These are phyloP conservation scores for Actinostola sp. DNA, from an alignment of 92 coral and sea anemone species.

Conservation along the genomic window DNA sequence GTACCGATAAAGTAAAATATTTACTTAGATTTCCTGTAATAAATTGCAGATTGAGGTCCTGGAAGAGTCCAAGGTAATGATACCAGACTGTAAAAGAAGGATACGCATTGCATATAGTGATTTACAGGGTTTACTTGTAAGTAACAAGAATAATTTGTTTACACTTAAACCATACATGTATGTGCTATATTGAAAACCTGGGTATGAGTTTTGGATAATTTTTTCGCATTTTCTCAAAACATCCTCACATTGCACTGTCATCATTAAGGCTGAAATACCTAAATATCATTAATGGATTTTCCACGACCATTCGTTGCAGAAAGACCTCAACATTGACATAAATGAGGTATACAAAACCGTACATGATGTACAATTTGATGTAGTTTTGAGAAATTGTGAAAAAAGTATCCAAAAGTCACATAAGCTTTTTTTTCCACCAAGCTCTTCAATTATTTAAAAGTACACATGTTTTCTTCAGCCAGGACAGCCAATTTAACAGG, in stretches of 20 bases:
- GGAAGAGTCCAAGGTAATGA: constrained; percentile 89
- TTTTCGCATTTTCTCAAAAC: no score
- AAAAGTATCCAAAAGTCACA: no score
- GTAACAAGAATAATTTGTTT: constrained; percentile 12
- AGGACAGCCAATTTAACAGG: neutral
- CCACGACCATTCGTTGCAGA: no score
- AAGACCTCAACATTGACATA: no score
- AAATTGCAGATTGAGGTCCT: constrained; percentile 92
- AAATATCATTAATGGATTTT: no score
- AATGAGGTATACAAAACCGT: no score
- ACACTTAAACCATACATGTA: neutral
- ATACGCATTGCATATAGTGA: constrained; percentile 81
- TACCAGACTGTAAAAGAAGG: constrained; percentile 94
- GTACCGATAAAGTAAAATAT: neutral
- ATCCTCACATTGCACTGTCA: no score
- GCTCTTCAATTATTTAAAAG: no score
- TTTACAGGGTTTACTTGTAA: constrained; percentile 72
- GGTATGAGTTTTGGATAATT: neutral
- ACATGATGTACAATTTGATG: no score
- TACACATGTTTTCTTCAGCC: neutral
- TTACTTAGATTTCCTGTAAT: neutral
- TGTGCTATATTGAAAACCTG: neutral
- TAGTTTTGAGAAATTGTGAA: no score
- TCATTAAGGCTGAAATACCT: no score
- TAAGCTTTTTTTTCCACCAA: no score